Base-by-base conservation (phyloP, 2,113 vertebrate species). In the Pao palembangensis region DNA sequence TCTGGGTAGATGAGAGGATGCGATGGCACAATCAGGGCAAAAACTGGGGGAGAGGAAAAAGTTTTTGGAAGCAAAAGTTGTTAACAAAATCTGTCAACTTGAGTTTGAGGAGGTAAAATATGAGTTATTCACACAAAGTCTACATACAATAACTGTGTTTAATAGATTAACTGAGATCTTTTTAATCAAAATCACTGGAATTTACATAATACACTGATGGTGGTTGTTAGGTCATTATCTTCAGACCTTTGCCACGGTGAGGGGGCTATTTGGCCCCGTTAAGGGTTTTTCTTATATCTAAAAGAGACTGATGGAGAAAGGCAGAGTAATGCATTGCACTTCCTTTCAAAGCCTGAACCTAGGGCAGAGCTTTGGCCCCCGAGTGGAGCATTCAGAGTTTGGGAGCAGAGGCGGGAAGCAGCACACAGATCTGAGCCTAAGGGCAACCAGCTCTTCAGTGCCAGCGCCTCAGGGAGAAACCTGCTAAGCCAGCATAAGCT, bases 401-500 rank as follows among this genome's bases (percentile, higher is more conserved):
- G 70, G 76, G 75, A 69, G 82, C 72, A 62, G 73, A 58, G 69
- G 67, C 61, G 67, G 66, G 69, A 76, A 75, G 75, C 70, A 62
- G 72, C 71, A 81, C 85, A 71, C 69, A 83, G 85, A 84, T 84
- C 80, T 77, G 80, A 66, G 82, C 85, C 87, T 80, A 65, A 82
- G 82, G 87, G 83, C 82, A 79, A 75, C 55, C 64, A 85, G 79
- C 85, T 75, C 82, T 75, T 82, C 67, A 67, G 71, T 79, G 82
- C 75, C 74, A 69, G 67, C 6, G 65, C 84, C 85, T 88, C 66
- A 8, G 85, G 87, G 78, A 80, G 78, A 69, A 73, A 79, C 80
- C 62, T 55, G 44, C 72, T 88, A 82, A 88, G 83, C 81, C 83
- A 85, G 63, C 66, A 74, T 85, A 86, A 87, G 80, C 85, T 83